Percentiles rank a stretch among this genome's conserved stretches.
Conservation (phyloP, 2,113 vertebrate genomes). For the Tyrannus savana region DNA sequence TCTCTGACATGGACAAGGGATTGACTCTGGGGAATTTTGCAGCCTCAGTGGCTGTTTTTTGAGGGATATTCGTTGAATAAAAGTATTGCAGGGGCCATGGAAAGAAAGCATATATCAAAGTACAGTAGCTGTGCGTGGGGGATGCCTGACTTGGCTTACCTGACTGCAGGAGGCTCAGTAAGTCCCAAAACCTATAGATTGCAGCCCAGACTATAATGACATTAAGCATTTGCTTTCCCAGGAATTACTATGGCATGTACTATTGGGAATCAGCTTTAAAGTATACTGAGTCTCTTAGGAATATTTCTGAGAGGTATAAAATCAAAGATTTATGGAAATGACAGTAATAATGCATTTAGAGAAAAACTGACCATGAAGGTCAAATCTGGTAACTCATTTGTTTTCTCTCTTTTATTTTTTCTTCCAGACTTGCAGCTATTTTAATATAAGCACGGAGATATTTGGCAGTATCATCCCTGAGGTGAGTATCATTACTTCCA, state of each 20-base stretch:
- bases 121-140: not conserved
- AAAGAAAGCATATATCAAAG: not conserved
- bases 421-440: conserved; percentile 67
- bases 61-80: not conserved
- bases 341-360: not conserved
- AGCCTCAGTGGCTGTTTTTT: not conserved
- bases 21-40: not conserved
- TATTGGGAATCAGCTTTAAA: not conserved
- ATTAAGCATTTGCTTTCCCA: not conserved
- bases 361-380: not conserved
- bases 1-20: not conserved
- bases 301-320: not conserved
- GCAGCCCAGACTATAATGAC: not conserved
- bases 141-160: not conserved
- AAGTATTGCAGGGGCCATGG: not conserved
- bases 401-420: not conserved
- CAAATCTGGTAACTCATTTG: not conserved
- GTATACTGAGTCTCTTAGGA: not conserved
- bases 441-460: conserved; percentile 65
- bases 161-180: not conserved
- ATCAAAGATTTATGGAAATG: not conserved
- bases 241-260: not conserved
- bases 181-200: not conserved
- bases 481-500: conserved; percentile 51
- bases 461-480: conserved; percentile 67